Base-by-base conservation (phyloP, 2,113 vertebrate species). In the Gallinago paraguaiae region DNA sequence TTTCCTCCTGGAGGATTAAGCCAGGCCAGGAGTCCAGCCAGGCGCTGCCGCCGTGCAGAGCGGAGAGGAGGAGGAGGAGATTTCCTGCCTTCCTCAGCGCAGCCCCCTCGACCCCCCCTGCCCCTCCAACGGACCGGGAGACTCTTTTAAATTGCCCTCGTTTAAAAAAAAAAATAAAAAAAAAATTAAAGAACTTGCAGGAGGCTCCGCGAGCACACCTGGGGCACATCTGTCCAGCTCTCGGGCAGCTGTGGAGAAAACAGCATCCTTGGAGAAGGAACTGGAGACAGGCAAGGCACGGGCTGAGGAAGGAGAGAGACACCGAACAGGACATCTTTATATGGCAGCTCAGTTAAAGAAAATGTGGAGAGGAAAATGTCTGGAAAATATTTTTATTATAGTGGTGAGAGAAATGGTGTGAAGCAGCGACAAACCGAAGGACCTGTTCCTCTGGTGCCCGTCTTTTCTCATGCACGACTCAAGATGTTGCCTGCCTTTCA, bases 41-140 rank as follows among this genome's bases (percentile, higher is more conserved):
- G 84, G 65, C 33, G 0, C 25, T 59, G 90, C 78, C 17, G 4
- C 71, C 7, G 8, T 12, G 5, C 20, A 11, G 27, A 54, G 74
- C 54, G 33, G 67, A 9, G 65, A 67, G 74, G 86, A 67, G 74
- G 86, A 67, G 74, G 86, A 65, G 4, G 5, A 17, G 74, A 10
- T 33, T 50, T 61, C 80, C 74, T 54, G 53, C 46, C 2, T 7
- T 7, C 39, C 67, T 22, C 67, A 9, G n/a, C 3, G 6, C 46
- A 48, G 67, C 57, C 71, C 39, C 84, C 70, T 19, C 1, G 3
- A 39, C 57, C 50, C 8, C 39, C 39, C 31, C 70, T 17, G 23
- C 24, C 64, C 69, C 16, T 7, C 50, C 2, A 6, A n/a, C 7
- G 30, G 24, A 10, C 50, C 1, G 0, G 0, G 17, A 41, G 37